Conservation (phyloP, 1,140 invertebrate genomes). For the Drosophila busckii region DNA sequence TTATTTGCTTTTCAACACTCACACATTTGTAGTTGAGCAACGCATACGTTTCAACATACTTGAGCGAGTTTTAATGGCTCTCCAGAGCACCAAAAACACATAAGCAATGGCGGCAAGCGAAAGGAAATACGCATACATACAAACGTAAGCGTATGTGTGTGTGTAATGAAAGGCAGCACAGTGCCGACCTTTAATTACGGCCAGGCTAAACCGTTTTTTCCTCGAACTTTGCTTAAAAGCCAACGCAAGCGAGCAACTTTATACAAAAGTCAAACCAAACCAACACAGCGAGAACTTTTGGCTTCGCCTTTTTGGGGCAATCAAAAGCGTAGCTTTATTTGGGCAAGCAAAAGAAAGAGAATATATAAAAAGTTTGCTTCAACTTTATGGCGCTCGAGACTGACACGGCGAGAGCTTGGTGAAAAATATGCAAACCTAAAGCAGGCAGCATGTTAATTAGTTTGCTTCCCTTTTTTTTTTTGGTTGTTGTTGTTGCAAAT, state of each 20-base stretch:
- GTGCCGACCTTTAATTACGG: slow-evolving; percentile 63
- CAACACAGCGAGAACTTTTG: slow-evolving; percentile 24
- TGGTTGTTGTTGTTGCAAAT: too few relatives aligned
- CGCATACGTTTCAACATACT: slow-evolving; percentile 17
- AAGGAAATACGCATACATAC: slow-evolving; percentile 8
- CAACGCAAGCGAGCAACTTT: slow-evolving; percentile 3
- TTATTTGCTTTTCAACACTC: slow-evolving; percentile 31
- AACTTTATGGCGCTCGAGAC: slow-evolving; percentile 2
- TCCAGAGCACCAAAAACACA: slow-evolving; percentile 58
- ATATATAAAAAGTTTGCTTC: slow-evolving; percentile 19
- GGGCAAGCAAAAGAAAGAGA: slow-evolving; percentile 4
- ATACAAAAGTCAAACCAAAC: slow-evolving; percentile 28
- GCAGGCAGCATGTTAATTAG: slow-evolving; percentile 58
- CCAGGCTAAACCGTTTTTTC: slow-evolving; percentile 45
- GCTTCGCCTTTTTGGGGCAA: slow-evolving; percentile 48
- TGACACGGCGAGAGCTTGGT: slow-evolving; percentile 15
- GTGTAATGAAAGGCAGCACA: slow-evolving; percentile 24
- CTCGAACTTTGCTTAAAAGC: slow-evolving; percentile 9
- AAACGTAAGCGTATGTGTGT: too few relatives aligned
- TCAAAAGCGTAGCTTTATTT: slow-evolving; percentile 46
- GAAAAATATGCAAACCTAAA: slow-evolving; percentile 18
- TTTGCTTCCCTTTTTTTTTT: slow-evolving; percentile 24
- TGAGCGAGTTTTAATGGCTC: slow-evolving; percentile 65
- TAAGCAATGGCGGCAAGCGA: slow-evolving; percentile 25
- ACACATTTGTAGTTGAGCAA: background rate